Base-by-base conservation (phyloP, 1,140 invertebrate species). In the Drosophila bocki region DNA sequence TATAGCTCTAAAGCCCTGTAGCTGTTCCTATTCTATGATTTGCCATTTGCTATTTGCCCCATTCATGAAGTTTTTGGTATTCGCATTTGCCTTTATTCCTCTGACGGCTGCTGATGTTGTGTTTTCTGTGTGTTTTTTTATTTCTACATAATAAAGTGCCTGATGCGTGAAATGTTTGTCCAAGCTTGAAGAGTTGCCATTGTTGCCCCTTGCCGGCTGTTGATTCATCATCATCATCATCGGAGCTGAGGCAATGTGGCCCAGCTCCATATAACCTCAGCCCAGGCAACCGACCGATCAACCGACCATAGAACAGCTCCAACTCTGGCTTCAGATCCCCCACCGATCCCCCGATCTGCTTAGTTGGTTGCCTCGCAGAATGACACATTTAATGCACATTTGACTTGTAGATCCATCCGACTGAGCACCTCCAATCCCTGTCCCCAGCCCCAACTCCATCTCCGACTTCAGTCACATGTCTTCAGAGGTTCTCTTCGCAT, bases 131-230 rank as follows among this genome's bases (percentile, higher is more conserved):
- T 22, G 26, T 42, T n/a, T 63, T 75, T 90, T 71, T 82, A 82
- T 90, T 90, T 90, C 78, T 90, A 90, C 81, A 90, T 80, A 90
- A 88, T 90, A 91, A 91, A 91, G 83, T 91, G 90, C 90, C 78
- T 91, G 90, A 91, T 91, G 90, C 90, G 90, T 91, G 91, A 91
- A 91, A 91, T 91, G 90, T 90, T 91, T 91, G 90, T 91, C 90
- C 90, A 91, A 84, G 90, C 90, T 82, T 91, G 82, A 91, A 90
- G 80, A 79, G 81, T 90, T 88, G 85, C 85, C 85, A 90, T 88
- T 90, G 78, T 82, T 85, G 83, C 78, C 78, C 70, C 70, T 62
- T 78, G 74, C 63, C 75, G 72, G 57, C 82, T 85, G 78, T 87
- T 88, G 85, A 90, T 90, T 88, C 85, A 88, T 90, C 74, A 82